Base-by-base conservation (phyloP, 2,888 invertebrate species). In the Dicyrtomina minuta region DNA sequence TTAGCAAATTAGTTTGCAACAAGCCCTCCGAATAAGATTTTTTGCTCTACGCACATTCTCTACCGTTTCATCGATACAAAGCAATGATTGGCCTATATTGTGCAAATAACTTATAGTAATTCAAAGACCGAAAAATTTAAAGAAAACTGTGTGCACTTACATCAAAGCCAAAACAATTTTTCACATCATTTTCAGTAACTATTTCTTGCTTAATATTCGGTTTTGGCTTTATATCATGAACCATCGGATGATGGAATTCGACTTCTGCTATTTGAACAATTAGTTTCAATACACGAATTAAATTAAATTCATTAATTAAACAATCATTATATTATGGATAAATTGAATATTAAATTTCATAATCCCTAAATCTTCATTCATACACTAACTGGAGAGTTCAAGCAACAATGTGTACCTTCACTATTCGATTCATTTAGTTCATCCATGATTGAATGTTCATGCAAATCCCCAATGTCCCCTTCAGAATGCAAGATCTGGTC, bases 81-180 rank as follows among this genome's bases (percentile, higher is more conserved):
- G n/a, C n/a, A n/a, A n/a, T n/a, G n/a, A n/a, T n/a, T n/a, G n/a
- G n/a, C n/a, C n/a, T n/a, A n/a, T n/a, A n/a, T n/a, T n/a, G n/a
- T n/a, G n/a, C n/a, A n/a, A n/a, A n/a, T n/a, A n/a, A n/a, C n/a
- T n/a, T n/a, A n/a, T n/a, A n/a, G n/a, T n/a, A n/a, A n/a, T n/a
- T n/a, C n/a, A n/a, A n/a, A n/a, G n/a, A n/a, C n/a, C n/a, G n/a
- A n/a, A n/a, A n/a, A n/a, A n/a, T n/a, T n/a, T n/a, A 55, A 20
- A 22, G 20, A 55, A 20, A 55, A 55, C 13, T 22, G 5, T 46
- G 4, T 22, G 22, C 39, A 75, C 80, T 90, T 77, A 85, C 86
- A 81, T 91, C 91, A 83, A 92, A 92, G 2, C 92, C 92, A 77
- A 92, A 92, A 81, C 92, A 92, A 20, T 88, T 88, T 80, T 90